These are phyloP conservation scores for Bos taurus DNA, from an alignment of 2,113 vertebrate genomes.

Conservation along the genomic window ARS-UCD2.0 NC_037329.1:14876001-14876500, in stretches of 20 bases:
- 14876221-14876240: fast-evolving
- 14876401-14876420: not conserved
- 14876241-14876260: not conserved
- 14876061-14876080: not conserved
- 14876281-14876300: not conserved
- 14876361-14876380: not conserved
- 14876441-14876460: not conserved
- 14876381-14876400: not conserved
- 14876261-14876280: not conserved
- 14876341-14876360: not conserved
- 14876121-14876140: not conserved
- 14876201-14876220: not conserved
- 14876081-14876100: not conserved
- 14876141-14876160: not conserved
- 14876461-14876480: not conserved
- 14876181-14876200: not conserved
- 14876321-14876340: not conserved
- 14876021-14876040: not conserved
- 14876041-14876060: not conserved
- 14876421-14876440: not conserved
- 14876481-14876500: not conserved
- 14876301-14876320: not conserved
- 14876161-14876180: not conserved
- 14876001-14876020: not conserved
- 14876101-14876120: not conserved